Base-by-base conservation (phyloP, 2,113 vertebrate genomes). In the Psilopsiagon aymara region DNA sequence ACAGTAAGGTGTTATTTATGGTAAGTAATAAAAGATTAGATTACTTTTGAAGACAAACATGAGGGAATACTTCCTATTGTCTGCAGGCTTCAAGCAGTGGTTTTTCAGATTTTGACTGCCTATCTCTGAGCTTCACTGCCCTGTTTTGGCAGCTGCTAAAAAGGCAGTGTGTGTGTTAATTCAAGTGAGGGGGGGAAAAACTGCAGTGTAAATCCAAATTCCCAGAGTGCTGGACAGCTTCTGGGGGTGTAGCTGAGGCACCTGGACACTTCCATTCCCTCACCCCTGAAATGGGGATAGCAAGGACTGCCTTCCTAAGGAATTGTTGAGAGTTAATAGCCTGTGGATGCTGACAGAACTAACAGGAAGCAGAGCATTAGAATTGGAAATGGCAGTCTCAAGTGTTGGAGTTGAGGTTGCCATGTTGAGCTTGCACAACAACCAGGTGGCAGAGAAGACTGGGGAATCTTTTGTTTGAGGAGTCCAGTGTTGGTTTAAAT, bases 341-440 rank as follows among this genome's bases (percentile, higher is more conserved):
- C 77, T 92, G 68, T 66, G 39, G 80, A 37, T 91, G 88, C 55
- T 88, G 90, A 76, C 76, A 64, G 71, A 85, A 24, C 68, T 24
- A 52, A 84, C 57, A 73, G 86, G 86, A 76, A 71, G 70, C 77
- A 89, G 81, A 94, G 62, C 62, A 67, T 95, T 91, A 51, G 78
- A 88, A 94, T 57, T 91, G 74, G 91, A 94, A 96, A 91, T 89
- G 70, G 49, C 67, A 77, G 44, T 81, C 90, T 94, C 66, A 68
- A 62, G 57, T 86, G 83, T 86, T 21, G 1, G 68, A 39, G 62
- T 67, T 92, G 37, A 81, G 73, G 86, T 37, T 95, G 96, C 82
- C 83, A 77, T 24, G 6, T 67, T 89, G 81, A 95, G 35, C 52
- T 82, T 79, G 80, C 63, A 59, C 76, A 88, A 85, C 62, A 92